phyloP scores from a whole-genome alignment of 2,888 invertebrate species.

The Dione vanillae region DNA sequence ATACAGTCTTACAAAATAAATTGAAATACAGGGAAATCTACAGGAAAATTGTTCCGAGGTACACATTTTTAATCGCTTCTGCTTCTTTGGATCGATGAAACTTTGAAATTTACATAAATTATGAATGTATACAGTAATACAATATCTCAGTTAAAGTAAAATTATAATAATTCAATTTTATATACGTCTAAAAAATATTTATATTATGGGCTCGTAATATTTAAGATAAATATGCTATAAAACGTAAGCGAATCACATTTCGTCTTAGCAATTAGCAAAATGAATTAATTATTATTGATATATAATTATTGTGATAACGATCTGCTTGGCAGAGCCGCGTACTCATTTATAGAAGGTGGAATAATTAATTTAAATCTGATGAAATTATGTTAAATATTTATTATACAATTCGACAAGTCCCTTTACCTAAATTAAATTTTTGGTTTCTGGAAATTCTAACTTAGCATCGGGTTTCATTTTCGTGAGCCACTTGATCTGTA shows the following conservation, averaged over 20 bases:
- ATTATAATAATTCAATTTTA: neutral
- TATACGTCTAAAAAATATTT: neutral
- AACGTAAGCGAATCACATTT: neutral
- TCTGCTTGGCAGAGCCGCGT: slow-evolving; percentile 3
- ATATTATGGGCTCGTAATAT: neutral
- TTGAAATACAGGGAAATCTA: slow-evolving; percentile 19
- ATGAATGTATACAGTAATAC: neutral
- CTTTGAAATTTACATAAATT: slow-evolving; percentile 4
- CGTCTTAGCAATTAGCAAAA: neutral
- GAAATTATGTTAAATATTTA: slow-evolving; percentile 31
- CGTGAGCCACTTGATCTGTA: slow-evolving; percentile 23
- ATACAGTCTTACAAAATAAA: slow-evolving; percentile 28
- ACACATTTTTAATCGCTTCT: neutral
- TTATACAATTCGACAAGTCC: slow-evolving; percentile 26
- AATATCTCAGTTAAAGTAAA: neutral
- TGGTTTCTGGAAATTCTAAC: slow-evolving; percentile 30
- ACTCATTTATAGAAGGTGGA: slow-evolving; percentile 26
- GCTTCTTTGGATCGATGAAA: neutral
- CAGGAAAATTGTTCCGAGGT: slow-evolving; percentile 26
- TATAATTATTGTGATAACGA: slow-evolving; percentile 11
- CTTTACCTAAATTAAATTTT: slow-evolving; percentile 26
- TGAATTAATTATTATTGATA: neutral
- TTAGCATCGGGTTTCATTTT: slow-evolving; percentile 30
- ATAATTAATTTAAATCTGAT: slow-evolving; percentile 35
- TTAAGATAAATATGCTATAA: neutral